Base-by-base conservation (phyloP, 2,888 invertebrate species). In the Phyllotreta cruciferae region DNA sequence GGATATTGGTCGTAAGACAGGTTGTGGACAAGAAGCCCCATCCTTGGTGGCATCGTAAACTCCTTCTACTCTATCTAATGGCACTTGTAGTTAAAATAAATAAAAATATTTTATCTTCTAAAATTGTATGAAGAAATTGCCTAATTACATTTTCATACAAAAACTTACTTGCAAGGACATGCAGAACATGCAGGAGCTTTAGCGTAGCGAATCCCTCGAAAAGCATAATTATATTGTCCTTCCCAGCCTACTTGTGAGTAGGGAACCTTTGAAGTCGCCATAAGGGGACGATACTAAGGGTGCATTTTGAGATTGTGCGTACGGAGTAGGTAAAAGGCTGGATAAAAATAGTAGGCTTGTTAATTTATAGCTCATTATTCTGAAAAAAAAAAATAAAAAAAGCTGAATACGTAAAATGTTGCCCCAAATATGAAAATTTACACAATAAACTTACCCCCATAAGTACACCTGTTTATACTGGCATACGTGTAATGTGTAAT, bases 91-190 rank as follows among this genome's bases (percentile, higher is more conserved):
- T 80, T 80, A 41, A 44, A 72, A 71, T 6, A 6, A 42, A 42
- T 10, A 10, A 7, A 6, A 8, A 8, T 7, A 38, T 8, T 38
- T 6, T 38, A 38, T 10, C 42, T n/a, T 11, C 42, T 6, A 42
- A 42, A 10, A 42, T 10, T 3, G 11, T 42, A 9, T 9, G 11
- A 7, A n/a, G n/a, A n/a, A n/a, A n/a, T n/a, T n/a, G n/a, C n/a
- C n/a, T n/a, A n/a, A n/a, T n/a, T n/a, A n/a, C n/a, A n/a, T n/a
- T n/a, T n/a, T n/a, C n/a, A n/a, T n/a, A n/a, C n/a, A n/a, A n/a
- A n/a, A n/a, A n/a, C 61, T 70, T 73, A 81, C 81, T 74, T 80
- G 75, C 71, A 81, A 81, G 69, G 80, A 70, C 7, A 80, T 69
- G 35, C 80, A 78, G 10, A n/a, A n/a, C 77, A 73, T 0, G 78